Base-by-base conservation (phyloP, 2,113 vertebrate species). In the Larimichthys polyactis region DNA sequence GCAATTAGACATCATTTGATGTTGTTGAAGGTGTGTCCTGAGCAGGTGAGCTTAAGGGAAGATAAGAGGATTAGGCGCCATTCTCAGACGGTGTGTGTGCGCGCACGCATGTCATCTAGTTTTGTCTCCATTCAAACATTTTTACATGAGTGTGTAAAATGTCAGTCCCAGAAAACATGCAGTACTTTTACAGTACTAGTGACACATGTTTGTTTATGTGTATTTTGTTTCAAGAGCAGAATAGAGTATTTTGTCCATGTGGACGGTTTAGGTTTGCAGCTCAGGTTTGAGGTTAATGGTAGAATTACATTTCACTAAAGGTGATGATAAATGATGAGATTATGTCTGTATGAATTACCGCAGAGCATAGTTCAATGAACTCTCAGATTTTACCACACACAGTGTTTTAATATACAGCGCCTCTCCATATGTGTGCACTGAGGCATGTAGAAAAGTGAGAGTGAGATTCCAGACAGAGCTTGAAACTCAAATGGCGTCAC, bases 391-490 rank as follows among this genome's bases (percentile, higher is more conserved):
- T 12, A 40, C 71, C 58, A 51, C 52, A 49, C 63, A 52, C 66
- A n/a, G 14, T 57, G n/a, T 75, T 71, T 72, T 11, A 44, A 32
- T 54, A 71, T 24, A 19, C 10, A 65, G 49, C 52, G 20, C 20
- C 17, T 71, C 64, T 82, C 54, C 68, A 16, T 72, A 17, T 82
- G 62, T 80, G 58, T 54, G 29, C 11, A 64, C 54, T 68, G 51
- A 85, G 57, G 11, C 70, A 58, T 81, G 80, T 43, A 49, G 58
- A 77, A 88, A 83, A 83, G 64, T 55, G 81, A 85, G 70, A 66
- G 81, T 75, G 83, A 75, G 62, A 79, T 86, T 84, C 77, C 83
- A 79, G 80, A 66, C 8, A 77, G 68, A 57, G 81, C 57, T 40
- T 74, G 24, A 86, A 68, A 79, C 64, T 66, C 11, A 0, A 27